Base-by-base conservation (phyloP, 2,888 invertebrate species). In the Deilephila porcellus region DNA sequence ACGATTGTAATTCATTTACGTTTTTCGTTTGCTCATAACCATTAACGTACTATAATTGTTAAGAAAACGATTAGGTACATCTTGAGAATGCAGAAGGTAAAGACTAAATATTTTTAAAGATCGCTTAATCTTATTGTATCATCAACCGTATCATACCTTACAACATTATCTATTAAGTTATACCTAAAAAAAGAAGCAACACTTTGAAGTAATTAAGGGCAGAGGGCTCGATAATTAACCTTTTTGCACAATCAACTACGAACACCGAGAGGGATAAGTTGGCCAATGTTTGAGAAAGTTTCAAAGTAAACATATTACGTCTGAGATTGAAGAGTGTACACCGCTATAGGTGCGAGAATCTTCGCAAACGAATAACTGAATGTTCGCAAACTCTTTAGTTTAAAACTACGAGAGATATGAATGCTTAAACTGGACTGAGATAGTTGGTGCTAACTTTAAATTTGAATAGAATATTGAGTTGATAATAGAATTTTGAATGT, bases 261-360 rank as follows among this genome's bases (percentile, higher is more conserved):
- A 6, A n/a, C 6, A 56, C n/a, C 19, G n/a, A 56, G 56, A 56
- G 56, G 56, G n/a, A 56, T 56, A 56, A 56, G 56, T 56, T 56
- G 25, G 17, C 29, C 29, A 29, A 60, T 29, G 60, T 29, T 60
- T 29, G 60, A 29, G 29, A 60, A 29, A 60, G 29, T 29, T 25
- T 29, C 25, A 60, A 60, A 60, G 29, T 32, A 60, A 25, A 60
- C 25, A 60, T 60, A 56, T 56, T 56, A 29, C 60, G 60, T 60
- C 60, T 60, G 17, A 29, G 29, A 60, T 60, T 60, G 25, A 25
- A 29, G 25, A 60, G 14, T 14, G 25, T 25, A 5, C 29, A 4
- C 3, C 25, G 56, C 25, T 60, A 25, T 60, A 60, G 60, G 29
- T 29, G 60, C 11, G 60, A 60, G 29, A 60, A 60, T 60, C 25